Evolutionary conservation across 1,140 invertebrate species (phyloP).

Genomic region (Lepidurus apus): DNA sequence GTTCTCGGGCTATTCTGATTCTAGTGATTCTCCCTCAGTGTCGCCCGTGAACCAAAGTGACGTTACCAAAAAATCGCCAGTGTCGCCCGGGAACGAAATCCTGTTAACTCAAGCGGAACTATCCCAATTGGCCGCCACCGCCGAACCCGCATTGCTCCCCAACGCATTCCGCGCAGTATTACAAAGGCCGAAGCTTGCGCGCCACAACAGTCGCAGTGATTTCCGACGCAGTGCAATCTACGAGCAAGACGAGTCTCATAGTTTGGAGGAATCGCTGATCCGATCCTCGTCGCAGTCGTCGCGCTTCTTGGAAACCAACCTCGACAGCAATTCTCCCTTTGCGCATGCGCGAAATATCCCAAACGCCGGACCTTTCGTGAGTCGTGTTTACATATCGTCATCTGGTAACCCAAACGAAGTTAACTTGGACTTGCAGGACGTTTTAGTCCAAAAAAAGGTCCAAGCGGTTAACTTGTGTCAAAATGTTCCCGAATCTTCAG

Average conservation of each 20-base stretch:
- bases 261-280: neutral
- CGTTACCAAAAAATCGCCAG: neutral
- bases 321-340: constrained; percentile 26
- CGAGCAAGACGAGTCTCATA: neutral
- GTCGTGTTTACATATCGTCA: neutral
- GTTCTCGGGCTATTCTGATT: constrained; percentile 34
- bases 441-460: constrained; percentile 31
- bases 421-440: constrained; percentile 27
- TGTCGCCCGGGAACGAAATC: neutral
- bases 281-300: neutral
- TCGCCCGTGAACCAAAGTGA: neutral
- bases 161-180: neutral
- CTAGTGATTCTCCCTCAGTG: constrained; percentile 29
- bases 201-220: neutral
- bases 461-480: constrained; percentile 29
- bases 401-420: neutral
- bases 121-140: neutral
- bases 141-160: neutral
- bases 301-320: constrained; percentile 30
- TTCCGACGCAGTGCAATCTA: constrained; percentile 13
- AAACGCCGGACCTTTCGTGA: neutral
- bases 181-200: neutral
- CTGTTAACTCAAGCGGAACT: neutral
- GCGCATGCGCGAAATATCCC: neutral
- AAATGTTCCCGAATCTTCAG: neutral